phyloP scores from a whole-genome alignment of 2,797 vertebrate genomes.

The Parauchenoglanis punctatus region DNA sequence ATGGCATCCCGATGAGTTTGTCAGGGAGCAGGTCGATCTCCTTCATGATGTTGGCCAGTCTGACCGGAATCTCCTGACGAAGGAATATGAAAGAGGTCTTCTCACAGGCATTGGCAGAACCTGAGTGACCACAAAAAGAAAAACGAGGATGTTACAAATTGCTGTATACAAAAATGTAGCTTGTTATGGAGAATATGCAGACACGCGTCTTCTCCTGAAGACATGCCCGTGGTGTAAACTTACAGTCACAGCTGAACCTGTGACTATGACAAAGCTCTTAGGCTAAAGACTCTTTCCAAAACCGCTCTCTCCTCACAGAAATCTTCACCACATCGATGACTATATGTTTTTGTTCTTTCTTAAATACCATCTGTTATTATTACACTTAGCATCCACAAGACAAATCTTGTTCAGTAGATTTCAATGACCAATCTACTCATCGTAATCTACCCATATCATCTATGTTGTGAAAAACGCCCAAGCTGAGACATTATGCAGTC shows the following conservation, averaged over 20 bases:
- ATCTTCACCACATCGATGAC: neutral
- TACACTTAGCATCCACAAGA: neutral
- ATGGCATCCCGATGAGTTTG: constrained; percentile 86
- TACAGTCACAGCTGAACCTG: neutral
- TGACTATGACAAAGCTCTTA: neutral
- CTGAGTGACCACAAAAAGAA: constrained; percentile 66
- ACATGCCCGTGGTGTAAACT: neutral
- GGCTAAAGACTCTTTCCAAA: neutral
- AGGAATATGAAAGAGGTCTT: constrained; percentile 96
- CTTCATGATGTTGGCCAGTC: constrained; percentile 95
- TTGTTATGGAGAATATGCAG: neutral
- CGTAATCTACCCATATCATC: too few relatives aligned
- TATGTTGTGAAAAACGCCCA: too few relatives aligned
- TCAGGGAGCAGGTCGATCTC: constrained; percentile 96
- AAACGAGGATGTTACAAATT: neutral
- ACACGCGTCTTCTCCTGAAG: neutral
- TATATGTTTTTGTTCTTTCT: neutral
- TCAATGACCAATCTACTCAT: too few relatives aligned
- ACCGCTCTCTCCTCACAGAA: neutral
- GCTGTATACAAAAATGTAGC: neutral
- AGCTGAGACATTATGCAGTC: too few relatives aligned
- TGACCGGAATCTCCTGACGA: constrained; percentile 93
- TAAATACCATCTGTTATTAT: neutral
- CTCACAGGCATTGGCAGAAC: constrained; percentile 93
- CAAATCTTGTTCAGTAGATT: neutral